Evolutionary conservation across 2,888 invertebrate genomes (phyloP), one percentile per base, ranked within the genome.

Genomic region (Maniola hyperantus): DNA sequence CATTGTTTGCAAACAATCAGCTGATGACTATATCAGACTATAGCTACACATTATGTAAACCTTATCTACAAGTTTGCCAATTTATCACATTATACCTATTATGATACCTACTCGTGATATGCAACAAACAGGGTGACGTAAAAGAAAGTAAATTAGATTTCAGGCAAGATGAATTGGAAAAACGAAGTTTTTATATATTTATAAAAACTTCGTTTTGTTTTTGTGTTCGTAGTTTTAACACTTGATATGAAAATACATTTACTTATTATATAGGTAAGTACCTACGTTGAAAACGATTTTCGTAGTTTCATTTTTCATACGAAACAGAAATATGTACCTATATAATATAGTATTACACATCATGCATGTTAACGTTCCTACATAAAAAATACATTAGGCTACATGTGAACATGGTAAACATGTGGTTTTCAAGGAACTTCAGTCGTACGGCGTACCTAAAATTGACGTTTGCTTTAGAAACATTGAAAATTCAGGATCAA

Each of bases 401-500:
- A 59, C 61, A n/a, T n/a, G n/a, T n/a, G n/a, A n/a, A n/a, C n/a
- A 64, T 46, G 59, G 63, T 51, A 67, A 66, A 66, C 62, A 63
- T 57, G 67, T 65, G 54, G 39, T 62, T 44, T 70, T 66, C 64
- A 68, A 67, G 62, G 53, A 68, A 67, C n/a, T 36, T 36, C 20
- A 53, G 44, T 46, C 48, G 20, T 65, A 61, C 26, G 26, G 26
- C 26, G n/a, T 62, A 60, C 62, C 55, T 67, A 26, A 68, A 67
- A 68, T 68, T 65, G 59, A 66, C 69, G 61, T 70, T 71, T 70
- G 68, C 64, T 68, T 66, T 64, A 42, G 46, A 26, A 58, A 54
- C 26, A 66, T 66, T 66, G 59, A 66, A 67, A 67, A 68, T 54
- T 46, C 57, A 64, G 65, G 72, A 74, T 73, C 75, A 72, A 75